These are phyloP conservation scores for Eonycteris spelaea DNA, from an alignment of 2,113 vertebrate species.

Conservation along the genomic window DNA sequence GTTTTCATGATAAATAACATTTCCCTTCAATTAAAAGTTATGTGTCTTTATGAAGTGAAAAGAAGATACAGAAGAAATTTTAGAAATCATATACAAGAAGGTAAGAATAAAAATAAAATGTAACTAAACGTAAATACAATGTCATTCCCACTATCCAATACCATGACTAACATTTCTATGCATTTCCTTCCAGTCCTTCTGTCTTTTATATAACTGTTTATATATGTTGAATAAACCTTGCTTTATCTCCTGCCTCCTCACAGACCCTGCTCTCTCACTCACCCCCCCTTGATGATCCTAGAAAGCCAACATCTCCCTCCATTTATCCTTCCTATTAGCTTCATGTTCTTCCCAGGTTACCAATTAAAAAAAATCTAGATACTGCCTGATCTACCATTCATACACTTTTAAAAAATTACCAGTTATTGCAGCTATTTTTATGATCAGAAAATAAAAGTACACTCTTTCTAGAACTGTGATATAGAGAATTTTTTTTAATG, in stretches of 20 bases:
- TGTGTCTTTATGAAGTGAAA: neutral
- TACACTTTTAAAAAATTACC: neutral
- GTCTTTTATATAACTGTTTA: neutral
- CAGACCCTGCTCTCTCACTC: neutral
- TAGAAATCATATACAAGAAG: neutral
- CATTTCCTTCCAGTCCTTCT: neutral
- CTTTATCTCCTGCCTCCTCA: neutral
- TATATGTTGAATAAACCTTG: neutral
- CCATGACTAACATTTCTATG: neutral
- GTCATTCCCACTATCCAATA: neutral
- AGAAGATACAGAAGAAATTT: neutral
- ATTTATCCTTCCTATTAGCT: neutral
- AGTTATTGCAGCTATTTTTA: neutral
- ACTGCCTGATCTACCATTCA: neutral
- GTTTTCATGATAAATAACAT: neutral
- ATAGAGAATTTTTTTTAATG: neutral
- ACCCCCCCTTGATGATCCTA: neutral
- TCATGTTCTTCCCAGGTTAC: neutral
- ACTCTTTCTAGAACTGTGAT: constrained; percentile 5
- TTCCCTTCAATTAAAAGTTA: neutral
- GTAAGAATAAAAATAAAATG: neutral
- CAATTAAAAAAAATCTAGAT: neutral
- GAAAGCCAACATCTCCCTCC: neutral
- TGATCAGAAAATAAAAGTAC: neutral
- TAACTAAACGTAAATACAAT: neutral